Evolutionary conservation across 1,140 invertebrate species (phyloP).

Genomic region (Pseudomyrmex pallidus): DNA sequence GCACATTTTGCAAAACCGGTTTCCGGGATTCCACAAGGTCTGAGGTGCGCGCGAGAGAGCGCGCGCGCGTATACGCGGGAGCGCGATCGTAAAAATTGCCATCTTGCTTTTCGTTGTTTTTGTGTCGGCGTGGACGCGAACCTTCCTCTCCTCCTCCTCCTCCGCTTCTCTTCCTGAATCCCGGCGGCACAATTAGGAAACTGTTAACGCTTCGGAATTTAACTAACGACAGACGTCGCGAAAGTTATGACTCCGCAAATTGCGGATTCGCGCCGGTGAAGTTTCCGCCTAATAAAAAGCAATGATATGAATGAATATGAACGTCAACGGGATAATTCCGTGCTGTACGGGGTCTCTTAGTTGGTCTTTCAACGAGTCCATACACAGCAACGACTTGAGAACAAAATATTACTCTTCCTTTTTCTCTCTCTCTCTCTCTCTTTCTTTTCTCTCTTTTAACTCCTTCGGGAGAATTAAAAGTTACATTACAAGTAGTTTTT

Average conservation of each 20-base stretch:
- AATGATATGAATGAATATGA: slow-evolving; percentile 28
- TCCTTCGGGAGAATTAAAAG: background rate
- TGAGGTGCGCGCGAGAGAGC: slow-evolving; percentile 20
- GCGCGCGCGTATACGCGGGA: background rate
- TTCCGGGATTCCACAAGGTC: slow-evolving; percentile 51
- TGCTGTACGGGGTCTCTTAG: background rate
- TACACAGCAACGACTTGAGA: no score
- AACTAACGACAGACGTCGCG: slow-evolving; percentile 21
- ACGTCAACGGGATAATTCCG: background rate
- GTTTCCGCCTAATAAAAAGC: slow-evolving; percentile 1
- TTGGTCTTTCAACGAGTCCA: background rate
- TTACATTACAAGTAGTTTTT: background rate
- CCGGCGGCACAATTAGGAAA: slow-evolving; percentile 20
- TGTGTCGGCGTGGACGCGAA: background rate
- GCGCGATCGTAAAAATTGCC: slow-evolving; percentile 41
- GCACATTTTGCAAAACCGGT: slow-evolving; percentile 57
- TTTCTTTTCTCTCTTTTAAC: no score
- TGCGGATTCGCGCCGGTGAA: slow-evolving; percentile 1
- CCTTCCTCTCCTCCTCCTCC: no score
- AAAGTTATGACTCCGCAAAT: slow-evolving; percentile 35
- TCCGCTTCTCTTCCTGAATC: background rate
- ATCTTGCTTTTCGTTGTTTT: background rate
- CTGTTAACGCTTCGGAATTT: slow-evolving; percentile 35
- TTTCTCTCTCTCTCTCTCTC: no score
- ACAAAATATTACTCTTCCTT: no score